Evolutionary conservation across 2,797 vertebrate genomes (phyloP).

Genomic region (Eupleurogrammus muticus): DNA sequence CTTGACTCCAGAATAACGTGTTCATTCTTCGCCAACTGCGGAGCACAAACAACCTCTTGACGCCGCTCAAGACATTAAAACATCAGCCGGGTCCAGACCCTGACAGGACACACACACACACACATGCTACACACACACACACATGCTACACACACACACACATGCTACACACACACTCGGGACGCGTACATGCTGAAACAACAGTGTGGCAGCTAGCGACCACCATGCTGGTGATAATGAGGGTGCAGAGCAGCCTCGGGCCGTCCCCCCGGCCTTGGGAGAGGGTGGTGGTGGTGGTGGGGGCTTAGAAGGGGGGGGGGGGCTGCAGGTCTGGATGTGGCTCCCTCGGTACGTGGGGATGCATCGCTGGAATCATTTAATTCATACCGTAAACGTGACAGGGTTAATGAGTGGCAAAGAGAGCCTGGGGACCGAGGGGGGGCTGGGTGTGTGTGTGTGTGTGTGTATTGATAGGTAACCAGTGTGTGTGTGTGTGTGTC

Average conservation of each 20-base stretch:
- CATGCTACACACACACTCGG: slow-evolving; percentile 7
- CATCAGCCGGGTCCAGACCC: slow-evolving; percentile 38
- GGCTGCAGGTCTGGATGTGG: slow-evolving; percentile 36
- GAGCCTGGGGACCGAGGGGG: slow-evolving; percentile 76
- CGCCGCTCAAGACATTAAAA: slow-evolving; percentile 24
- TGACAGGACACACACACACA: slow-evolving; percentile 22
- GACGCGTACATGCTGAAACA: slow-evolving; percentile 47
- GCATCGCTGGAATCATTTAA: slow-evolving; percentile 84
- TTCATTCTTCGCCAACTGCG: slow-evolving; percentile 3
- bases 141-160: slow-evolving; percentile 9
- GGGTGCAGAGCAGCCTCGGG: slow-evolving; percentile 62
- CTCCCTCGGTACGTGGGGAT: slow-evolving; percentile 72
- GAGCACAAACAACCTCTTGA: slow-evolving; percentile 20
- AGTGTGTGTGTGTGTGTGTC: slow-evolving; percentile 45
- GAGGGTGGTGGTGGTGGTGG: slow-evolving; percentile 2
- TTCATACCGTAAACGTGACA: slow-evolving; percentile 85
- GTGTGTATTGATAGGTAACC: slow-evolving; percentile 21
- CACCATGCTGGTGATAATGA: slow-evolving; percentile 69
- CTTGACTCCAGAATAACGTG: background rate
- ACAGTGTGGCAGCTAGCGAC: slow-evolving; percentile 54
- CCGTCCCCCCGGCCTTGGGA: slow-evolving; percentile 62
- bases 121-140: slow-evolving; percentile 18
- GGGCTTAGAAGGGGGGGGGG: background rate
- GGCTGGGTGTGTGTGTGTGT: slow-evolving; percentile 8
- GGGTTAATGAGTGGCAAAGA: slow-evolving; percentile 86